A percentile compares a stretch with the other conserved stretches of the same genome.
Conservation (phyloP, 2,113 vertebrate species). For the Hymenochirus boettgeri region DNA sequence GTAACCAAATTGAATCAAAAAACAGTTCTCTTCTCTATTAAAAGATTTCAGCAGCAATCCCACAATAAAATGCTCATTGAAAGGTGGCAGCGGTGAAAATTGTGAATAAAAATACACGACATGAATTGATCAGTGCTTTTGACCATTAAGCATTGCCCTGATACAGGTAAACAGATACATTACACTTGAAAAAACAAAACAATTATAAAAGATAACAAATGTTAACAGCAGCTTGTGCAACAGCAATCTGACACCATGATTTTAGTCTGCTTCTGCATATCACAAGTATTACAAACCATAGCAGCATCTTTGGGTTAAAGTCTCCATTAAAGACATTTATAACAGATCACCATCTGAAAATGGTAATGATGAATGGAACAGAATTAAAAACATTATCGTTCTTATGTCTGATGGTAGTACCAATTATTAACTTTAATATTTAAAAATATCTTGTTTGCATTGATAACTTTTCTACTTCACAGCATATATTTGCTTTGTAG, state of each 20-base stretch:
- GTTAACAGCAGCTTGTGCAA: constrained; percentile 44
- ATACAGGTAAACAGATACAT: constrained; percentile 42
- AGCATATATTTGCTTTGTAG: constrained; percentile 46
- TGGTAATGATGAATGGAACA: constrained; percentile 36
- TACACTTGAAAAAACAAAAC: constrained; percentile 20
- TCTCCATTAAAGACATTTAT: constrained; percentile 54
- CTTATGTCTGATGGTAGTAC: constrained; percentile 48
- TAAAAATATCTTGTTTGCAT: constrained; percentile 34
- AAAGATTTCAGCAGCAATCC: constrained; percentile 9
- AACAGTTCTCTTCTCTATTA: constrained; percentile 30
- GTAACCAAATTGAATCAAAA: constrained; percentile 23
- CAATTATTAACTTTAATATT: constrained; percentile 49
- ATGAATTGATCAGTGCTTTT: constrained; percentile 45
- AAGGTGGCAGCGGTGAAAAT: constrained; percentile 15
- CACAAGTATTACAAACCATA: constrained; percentile 49
- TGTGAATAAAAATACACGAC: constrained; percentile 10
- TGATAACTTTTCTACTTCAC: constrained; percentile 53
- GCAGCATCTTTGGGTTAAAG: constrained; percentile 66
- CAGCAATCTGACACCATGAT: constrained; percentile 39
- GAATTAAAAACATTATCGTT: constrained; percentile 49
- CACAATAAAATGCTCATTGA: constrained; percentile 31
- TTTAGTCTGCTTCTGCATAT: constrained; percentile 32
- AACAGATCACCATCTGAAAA: constrained; percentile 45
- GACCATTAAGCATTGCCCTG: constrained; percentile 35
- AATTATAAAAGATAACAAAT: constrained; percentile 39